A percentile compares a stretch with the other conserved stretches of the same genome.
Conservation (phyloP, 35 echinoderm and acorn worm genomes). For the Heliocidaris tuberculata region DNA sequence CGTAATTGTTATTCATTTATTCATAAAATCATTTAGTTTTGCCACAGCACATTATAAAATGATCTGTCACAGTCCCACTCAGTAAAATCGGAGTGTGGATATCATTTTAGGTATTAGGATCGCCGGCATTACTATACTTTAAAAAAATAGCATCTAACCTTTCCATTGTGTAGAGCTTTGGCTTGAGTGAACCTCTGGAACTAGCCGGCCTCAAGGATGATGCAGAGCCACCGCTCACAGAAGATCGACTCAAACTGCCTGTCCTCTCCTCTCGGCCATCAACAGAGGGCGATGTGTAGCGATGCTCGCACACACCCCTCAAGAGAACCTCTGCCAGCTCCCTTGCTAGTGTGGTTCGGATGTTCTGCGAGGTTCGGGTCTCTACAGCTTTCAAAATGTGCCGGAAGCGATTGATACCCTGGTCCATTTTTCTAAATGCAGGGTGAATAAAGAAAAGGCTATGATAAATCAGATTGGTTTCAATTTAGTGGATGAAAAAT, state of each 20-base stretch:
- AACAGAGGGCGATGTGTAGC: slow-evolving; percentile 65
- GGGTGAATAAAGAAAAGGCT: neutral
- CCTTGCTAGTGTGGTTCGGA: slow-evolving; percentile 80
- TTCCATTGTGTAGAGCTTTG: slow-evolving; percentile 91
- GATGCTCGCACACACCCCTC: slow-evolving; percentile 67
- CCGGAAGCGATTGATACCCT: slow-evolving; percentile 93
- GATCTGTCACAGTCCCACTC: neutral
- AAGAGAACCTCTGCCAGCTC: slow-evolving; percentile 93
- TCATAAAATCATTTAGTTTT: too few species aligned
- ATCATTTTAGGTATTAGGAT: neutral
- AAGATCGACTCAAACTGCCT: slow-evolving; percentile 46
- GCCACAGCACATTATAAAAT: too few species aligned
- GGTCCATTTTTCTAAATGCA: slow-evolving; percentile 70
- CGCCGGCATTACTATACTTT: too few species aligned
- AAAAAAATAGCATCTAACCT: slow-evolving; percentile 51
- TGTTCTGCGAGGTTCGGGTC: slow-evolving; percentile 81
- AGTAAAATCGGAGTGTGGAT: neutral
- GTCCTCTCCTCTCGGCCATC: slow-evolving; percentile 67
- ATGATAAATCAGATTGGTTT: neutral
- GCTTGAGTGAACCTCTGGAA: slow-evolving; percentile 82
- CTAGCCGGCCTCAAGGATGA: slow-evolving; percentile 64
- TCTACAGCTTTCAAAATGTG: slow-evolving; percentile 95
- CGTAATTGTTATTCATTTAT: too few species aligned
- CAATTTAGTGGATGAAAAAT: too few species aligned
- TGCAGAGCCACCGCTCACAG: slow-evolving; percentile 52